These are phyloP conservation scores for Erethizon dorsatum DNA, from an alignment of 2,797 vertebrate genomes.

Conservation along the genomic window DNA sequence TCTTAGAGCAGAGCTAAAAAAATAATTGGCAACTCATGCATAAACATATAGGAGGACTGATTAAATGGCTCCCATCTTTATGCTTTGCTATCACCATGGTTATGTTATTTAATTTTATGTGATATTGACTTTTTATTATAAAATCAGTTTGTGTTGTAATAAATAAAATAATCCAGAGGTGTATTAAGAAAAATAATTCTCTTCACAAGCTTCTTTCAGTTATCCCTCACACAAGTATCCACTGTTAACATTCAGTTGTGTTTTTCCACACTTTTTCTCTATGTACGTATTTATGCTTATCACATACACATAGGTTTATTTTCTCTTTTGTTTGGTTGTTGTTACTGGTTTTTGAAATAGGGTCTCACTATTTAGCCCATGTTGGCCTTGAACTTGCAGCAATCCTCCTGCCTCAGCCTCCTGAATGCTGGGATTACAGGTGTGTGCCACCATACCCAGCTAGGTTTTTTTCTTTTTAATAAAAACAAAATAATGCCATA, in stretches of 20 bases:
- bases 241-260: not conserved
- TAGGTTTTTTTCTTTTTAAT: not conserved
- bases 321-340: not conserved
- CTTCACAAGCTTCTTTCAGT: not conserved
- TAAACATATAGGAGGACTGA: not conserved
- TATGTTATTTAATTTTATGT: slow-evolving; percentile 46
- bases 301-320: not conserved
- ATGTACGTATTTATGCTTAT: not conserved
- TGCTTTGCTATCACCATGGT: slow-evolving; percentile 31
- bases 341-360: not conserved
- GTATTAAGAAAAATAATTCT: slow-evolving; percentile 18
- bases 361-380: not conserved
- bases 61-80: slow-evolving; percentile 20
- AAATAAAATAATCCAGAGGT: slow-evolving; percentile 16
- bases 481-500: not conserved
- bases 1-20: slow-evolving; percentile 9
- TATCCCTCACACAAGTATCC: not conserved
- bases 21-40: not conserved
- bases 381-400: not conserved
- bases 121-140: slow-evolving; percentile 45
- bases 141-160: slow-evolving; percentile 18
- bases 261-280: slow-evolving; percentile 20
- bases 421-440: not conserved
- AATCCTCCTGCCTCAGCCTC: not conserved
- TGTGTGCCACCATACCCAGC: not conserved